Evolutionary conservation across 1,140 invertebrate species (phyloP).

Genomic region (Ganaspis sp.): DNA sequence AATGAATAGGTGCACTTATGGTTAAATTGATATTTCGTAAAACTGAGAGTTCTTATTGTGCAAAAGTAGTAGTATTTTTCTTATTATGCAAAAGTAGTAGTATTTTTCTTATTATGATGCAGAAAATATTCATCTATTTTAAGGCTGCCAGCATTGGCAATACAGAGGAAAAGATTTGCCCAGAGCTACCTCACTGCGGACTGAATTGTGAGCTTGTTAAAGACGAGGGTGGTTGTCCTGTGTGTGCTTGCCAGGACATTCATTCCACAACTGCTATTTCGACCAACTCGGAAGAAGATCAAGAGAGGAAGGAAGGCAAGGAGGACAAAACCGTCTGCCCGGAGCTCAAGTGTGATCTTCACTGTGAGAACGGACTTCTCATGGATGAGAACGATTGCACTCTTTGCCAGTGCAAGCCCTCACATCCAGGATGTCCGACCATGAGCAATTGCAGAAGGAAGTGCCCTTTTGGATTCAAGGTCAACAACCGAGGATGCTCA

Average conservation of each 20-base stretch:
- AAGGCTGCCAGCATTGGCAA: slow-evolving; percentile 46
- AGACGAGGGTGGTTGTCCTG: slow-evolving; percentile 61
- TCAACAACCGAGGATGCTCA: slow-evolving; percentile 64
- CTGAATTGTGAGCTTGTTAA: slow-evolving; percentile 59
- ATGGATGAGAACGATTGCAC: slow-evolving; percentile 70
- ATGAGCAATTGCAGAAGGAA: slow-evolving; percentile 64
- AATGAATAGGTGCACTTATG: no score
- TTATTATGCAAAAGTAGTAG: no score
- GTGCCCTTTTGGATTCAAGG: slow-evolving; percentile 67
- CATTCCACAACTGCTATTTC: slow-evolving; percentile 47
- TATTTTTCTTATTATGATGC: not conserved
- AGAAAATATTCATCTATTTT: slow-evolving; percentile 35
- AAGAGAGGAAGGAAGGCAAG: slow-evolving; percentile 40
- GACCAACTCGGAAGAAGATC: slow-evolving; percentile 41
- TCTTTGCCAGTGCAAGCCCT: slow-evolving; percentile 65
- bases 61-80: not conserved
- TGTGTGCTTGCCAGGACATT: slow-evolving; percentile 58
- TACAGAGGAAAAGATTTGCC: slow-evolving; percentile 55
- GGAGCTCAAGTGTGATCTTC: slow-evolving; percentile 63
- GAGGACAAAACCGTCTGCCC: slow-evolving; percentile 59
- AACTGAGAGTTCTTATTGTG: not conserved
- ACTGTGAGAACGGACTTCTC: slow-evolving; percentile 64
- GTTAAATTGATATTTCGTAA: no score
- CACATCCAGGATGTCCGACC: slow-evolving; percentile 54
- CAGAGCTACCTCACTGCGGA: slow-evolving; percentile 57